Base-by-base conservation (phyloP, 2,888 invertebrate genomes). In the Agriopis aurantiaria region DNA sequence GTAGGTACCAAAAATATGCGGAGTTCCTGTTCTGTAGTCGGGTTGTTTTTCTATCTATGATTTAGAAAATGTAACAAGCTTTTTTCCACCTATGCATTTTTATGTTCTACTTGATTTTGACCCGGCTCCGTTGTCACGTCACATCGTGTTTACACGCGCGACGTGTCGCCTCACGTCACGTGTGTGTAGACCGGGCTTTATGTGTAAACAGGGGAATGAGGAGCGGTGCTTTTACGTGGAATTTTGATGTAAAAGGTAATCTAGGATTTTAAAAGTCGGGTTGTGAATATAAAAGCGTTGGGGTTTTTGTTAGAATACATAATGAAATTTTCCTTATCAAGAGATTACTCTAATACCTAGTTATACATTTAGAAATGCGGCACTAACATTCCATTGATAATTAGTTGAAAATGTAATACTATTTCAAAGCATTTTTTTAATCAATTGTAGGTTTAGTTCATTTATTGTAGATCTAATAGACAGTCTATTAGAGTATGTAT, bases 121-220 rank as follows among this genome's bases (percentile, higher is more conserved):
- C 4, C 63, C 41, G 12, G 5, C 43, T 48, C 60, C 23, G 67
- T 65, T 23, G 53, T 55, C 68, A 65, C 53, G 64, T 61, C 65
- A 61, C 58, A 61, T 40, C 52, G 56, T 71, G 71, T 65, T 68
- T 56, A 61, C 71, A 71, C 65, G 61, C 33, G 64, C 67, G 64
- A 64, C 71, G 67, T 64, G 71, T 65, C 65, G 49, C 53, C 8
- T 14, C 65, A 57, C 65, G 62, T 57, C 67, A 45, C 55, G 71
- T 64, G 71, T 60, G 71, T 64, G 71, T 60, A 23, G 43, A 40
- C 67, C 66, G 8, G 55, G 64, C 60, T 68, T 66, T 65, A 68
- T 53, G 46, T 71, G 65, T 57, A 68, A 60, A 71, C 64, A 68
- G 63, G 59, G 46, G 56, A 66, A 66, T 56, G 65, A 69, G 60